Base-by-base conservation (phyloP, 2,888 invertebrate genomes). In the Quadriops clusia region DNA sequence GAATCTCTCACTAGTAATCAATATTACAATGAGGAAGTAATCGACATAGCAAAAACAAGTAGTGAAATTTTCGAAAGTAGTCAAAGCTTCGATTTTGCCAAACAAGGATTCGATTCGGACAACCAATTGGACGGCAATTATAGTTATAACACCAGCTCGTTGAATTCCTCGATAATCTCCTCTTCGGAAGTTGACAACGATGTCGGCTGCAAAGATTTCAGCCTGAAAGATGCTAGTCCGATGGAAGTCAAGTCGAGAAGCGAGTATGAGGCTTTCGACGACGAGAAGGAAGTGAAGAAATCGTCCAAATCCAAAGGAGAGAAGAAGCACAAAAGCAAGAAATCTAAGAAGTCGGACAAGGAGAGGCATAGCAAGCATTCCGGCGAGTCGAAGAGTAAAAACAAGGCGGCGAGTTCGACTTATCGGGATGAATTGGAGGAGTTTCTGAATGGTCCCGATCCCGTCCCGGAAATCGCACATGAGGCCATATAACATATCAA, bases 351-450 rank as follows among this genome's bases (percentile, higher is more conserved):
- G 11, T 71, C 69, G 45, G 66, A 71, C 26, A 72, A 69, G 49
- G 49, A 70, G 59, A 40, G 43, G 13, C 33, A 42, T 30, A 53
- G 42, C 7, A 63, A 53, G 38, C 46, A 41, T 40, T 65, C 53
- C 38, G 62, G 53, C 43, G 63, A 57, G 44, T 63, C 60, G 37
- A 64, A 63, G 39, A 54, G 62, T 17, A 56, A 61, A 10, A 60
- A 64, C 3, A 54, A 57, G 40, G 61, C 61, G 32, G 65, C 63
- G 44, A 50, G 50, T 10, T 52, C 52, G 14, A 61, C 60, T 13
- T 56, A 56, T 23, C 43, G 48, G 48, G 70, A 70, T 41, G 74
- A 73, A 45, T 52, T 75, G 17, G 74, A 74, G 45, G 71, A 74
- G 44, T 75, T 76, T 53, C 53, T 75, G 5, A 73, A 72, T 52